These are phyloP conservation scores for Mus pahari DNA, from an alignment of 2,113 vertebrate species.

Conservation along the genomic window DNA sequence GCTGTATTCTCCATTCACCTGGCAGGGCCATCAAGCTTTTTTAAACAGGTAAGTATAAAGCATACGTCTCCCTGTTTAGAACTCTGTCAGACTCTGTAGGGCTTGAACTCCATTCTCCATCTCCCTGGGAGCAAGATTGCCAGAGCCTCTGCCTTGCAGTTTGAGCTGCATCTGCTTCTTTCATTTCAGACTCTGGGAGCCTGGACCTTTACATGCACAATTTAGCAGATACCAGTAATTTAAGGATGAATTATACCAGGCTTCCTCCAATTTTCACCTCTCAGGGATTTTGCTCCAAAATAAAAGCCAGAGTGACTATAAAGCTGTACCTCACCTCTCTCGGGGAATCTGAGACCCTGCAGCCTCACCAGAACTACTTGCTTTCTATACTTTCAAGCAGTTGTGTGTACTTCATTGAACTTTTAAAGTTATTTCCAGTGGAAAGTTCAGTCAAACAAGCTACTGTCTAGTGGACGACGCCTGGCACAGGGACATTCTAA, in stretches of 20 bases:
- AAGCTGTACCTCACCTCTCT: neutral
- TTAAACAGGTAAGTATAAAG: neutral
- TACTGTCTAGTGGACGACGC: neutral
- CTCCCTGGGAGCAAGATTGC: neutral
- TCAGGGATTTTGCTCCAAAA: constrained; percentile 22
- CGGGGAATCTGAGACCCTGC: neutral
- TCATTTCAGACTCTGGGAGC: neutral
- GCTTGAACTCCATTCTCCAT: neutral
- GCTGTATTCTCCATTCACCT: neutral
- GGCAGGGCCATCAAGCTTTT: neutral
- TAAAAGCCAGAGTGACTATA: neutral
- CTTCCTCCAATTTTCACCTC: constrained; percentile 5
- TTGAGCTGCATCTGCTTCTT: neutral
- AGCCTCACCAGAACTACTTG: neutral
- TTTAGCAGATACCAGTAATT: neutral
- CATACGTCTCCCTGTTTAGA: neutral
- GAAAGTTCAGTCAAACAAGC: constrained; percentile 27
- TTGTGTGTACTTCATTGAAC: neutral
- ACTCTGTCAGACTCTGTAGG: neutral
- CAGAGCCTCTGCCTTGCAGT: neutral
- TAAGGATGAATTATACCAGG: constrained; percentile 11
- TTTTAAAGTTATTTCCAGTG: constrained; percentile 55
- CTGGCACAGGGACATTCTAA: neutral
- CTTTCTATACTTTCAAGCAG: neutral
- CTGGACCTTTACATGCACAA: neutral